Evolutionary conservation across 2,113 vertebrate genomes (phyloP).

Genomic region (Fulmarus glacialis): DNA sequence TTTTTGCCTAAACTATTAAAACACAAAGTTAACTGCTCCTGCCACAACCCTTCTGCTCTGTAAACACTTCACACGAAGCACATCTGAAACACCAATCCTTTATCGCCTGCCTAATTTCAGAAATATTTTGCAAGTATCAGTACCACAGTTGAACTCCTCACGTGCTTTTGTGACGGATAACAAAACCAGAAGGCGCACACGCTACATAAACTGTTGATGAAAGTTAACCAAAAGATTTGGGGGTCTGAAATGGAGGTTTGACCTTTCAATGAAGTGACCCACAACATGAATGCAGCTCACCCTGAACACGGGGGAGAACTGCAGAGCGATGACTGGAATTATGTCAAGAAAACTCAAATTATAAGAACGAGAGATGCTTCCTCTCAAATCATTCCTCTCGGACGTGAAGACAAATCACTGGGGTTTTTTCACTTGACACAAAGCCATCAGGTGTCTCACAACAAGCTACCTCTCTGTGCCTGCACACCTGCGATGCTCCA

Average conservation of each 20-base stretch:
- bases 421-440: not conserved
- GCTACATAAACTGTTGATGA: not conserved
- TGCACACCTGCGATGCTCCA: not conserved
- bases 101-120: not conserved
- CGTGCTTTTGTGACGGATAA: accelerated
- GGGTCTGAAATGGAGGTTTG: not conserved
- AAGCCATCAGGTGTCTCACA: not conserved
- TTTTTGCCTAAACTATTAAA: not conserved
- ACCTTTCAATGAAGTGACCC: not conserved
- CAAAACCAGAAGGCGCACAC: not conserved
- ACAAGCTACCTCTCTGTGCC: not conserved
- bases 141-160: not conserved
- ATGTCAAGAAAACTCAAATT: not conserved
- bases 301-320: not conserved
- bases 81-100: not conserved
- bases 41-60: not conserved
- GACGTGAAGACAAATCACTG: not conserved
- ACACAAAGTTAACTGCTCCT: not conserved
- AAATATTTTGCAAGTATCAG: not conserved
- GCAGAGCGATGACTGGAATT: not conserved
- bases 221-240: not conserved
- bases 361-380: not conserved
- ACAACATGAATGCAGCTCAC: not conserved
- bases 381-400: not conserved
- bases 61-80: not conserved